Evolutionary conservation across 2,888 invertebrate genomes (phyloP).

Genomic region (Biston stratarius): DNA sequence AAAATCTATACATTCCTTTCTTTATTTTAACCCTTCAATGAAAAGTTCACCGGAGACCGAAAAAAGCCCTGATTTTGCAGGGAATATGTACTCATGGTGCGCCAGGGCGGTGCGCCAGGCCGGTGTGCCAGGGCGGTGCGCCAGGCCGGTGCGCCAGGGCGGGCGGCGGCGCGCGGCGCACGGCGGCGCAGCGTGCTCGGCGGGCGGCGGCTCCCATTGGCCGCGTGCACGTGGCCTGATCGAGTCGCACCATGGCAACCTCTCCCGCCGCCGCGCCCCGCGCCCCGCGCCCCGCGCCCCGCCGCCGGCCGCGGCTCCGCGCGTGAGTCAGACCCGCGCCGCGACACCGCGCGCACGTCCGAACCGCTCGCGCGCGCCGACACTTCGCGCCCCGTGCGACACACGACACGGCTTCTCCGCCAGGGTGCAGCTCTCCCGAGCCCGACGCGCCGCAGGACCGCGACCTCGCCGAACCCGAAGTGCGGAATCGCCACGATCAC

Average conservation of each 20-base stretch:
- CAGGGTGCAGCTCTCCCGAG: not conserved
- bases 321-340: conserved; percentile 23
- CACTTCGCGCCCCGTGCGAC: conserved; percentile 44
- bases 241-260: conserved; percentile 89
- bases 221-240: conserved; percentile 90
- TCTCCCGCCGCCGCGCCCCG: conserved; percentile 48
- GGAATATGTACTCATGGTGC: too few relatives aligned
- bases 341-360: conserved; percentile 23
- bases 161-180: conserved; percentile 85
- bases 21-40: too few relatives aligned
- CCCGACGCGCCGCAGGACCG: not conserved
- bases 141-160: conserved; percentile 88
- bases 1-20: too few relatives aligned
- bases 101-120: too few relatives aligned
- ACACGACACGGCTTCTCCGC: conserved; percentile 55
- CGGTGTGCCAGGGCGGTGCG: not conserved
- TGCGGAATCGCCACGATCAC: not conserved
- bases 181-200: conserved; percentile 62
- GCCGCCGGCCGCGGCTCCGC: conserved; percentile 1
- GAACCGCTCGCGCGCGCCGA: not conserved
- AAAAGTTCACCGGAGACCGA: too few relatives aligned
- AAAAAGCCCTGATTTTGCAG: too few relatives aligned
- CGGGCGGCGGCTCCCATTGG: conserved; percentile 84
- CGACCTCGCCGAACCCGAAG: conserved; percentile 2
- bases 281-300: conserved; percentile 14